Evolutionary conservation across 2,797 vertebrate species (phyloP).

Genomic region (Threskiornis aethiopicus): DNA sequence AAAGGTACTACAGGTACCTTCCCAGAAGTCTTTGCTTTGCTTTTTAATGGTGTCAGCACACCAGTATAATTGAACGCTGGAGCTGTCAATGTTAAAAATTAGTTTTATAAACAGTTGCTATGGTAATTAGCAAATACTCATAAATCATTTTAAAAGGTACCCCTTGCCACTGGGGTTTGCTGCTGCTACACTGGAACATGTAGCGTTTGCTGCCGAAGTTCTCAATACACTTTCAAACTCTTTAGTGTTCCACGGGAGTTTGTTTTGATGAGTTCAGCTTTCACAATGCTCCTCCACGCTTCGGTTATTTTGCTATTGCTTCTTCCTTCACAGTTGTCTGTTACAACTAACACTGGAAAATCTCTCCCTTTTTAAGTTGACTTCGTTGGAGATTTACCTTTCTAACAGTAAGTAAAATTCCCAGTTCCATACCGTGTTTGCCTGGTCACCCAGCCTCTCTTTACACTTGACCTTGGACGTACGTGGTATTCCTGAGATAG

Average conservation of each 20-base stretch:
- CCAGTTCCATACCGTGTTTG: not conserved
- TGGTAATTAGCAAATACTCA: not conserved
- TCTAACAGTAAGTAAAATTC: not conserved
- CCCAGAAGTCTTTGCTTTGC: not conserved
- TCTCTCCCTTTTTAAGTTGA: not conserved
- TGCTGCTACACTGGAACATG: not conserved
- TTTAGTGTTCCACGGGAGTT: not conserved
- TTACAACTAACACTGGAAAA: not conserved
- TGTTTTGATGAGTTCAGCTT: not conserved
- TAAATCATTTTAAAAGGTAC: not conserved
- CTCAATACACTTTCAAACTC: not conserved
- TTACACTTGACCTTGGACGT: conserved; percentile 16
- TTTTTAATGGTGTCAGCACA: not conserved
- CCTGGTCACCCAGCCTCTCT: not conserved
- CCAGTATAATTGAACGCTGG: not conserved
- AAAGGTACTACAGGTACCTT: not conserved
- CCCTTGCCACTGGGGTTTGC: not conserved
- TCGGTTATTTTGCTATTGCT: not conserved
- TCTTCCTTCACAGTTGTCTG: not conserved
- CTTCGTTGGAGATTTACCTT: not conserved
- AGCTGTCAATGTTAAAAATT: not conserved
- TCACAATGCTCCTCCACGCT: not conserved
- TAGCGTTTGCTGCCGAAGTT: not conserved
- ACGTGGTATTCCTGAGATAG: conserved; percentile 19
- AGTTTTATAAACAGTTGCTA: not conserved